Base-by-base conservation (phyloP, 2,888 invertebrate species). In the Gryllus longicercus region DNA sequence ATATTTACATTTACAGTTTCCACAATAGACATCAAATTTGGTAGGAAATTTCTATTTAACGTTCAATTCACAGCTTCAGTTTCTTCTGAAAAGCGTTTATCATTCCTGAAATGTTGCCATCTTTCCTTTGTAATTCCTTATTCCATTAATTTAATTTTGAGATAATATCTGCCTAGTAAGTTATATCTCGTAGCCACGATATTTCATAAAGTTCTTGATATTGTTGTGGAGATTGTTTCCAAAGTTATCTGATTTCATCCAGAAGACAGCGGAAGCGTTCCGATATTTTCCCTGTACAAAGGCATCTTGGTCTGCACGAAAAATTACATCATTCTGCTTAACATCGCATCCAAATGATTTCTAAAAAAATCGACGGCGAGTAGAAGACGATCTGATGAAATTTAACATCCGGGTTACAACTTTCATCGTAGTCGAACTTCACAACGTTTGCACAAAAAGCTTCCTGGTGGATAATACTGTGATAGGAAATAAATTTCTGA, bases 401-500 rank as follows among this genome's bases (percentile, higher is more conserved):
- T 81, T 77, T 38, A 77, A 50, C 21, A 79, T 50, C n/a, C 16
- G 14, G n/a, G 77, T 79, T 63, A 77, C 77, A 74, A 76, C 74
- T 78, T 81, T 77, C 81, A 81, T 79, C 75, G 50, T 77, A 23
- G 16, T 81, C 76, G 74, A 81, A 81, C 25, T 74, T 77, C 75
- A 78, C 63, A 79, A 74, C 77, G 23, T 81, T 79, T n/a, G 74
- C 79, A 75, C 81, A 79, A 75, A 79, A 75, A 50, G 51, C 74
- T 78, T 81, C 75, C 77, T 81, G 75, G 23, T 79, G 63, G 75
- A 79, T 81, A 79, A 80, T 63, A 78, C 2, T 75, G 75, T 23
- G 83, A 82, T 83, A 76, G 76, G 81, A 50, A 80, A 80, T 16
- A 50, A 76, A 49, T 21, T 21, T 11, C 76, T 2, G 11, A 38